phyloP scores from a whole-genome alignment of 2,113 vertebrate species.

The Rhabdomys dilectus region DNA sequence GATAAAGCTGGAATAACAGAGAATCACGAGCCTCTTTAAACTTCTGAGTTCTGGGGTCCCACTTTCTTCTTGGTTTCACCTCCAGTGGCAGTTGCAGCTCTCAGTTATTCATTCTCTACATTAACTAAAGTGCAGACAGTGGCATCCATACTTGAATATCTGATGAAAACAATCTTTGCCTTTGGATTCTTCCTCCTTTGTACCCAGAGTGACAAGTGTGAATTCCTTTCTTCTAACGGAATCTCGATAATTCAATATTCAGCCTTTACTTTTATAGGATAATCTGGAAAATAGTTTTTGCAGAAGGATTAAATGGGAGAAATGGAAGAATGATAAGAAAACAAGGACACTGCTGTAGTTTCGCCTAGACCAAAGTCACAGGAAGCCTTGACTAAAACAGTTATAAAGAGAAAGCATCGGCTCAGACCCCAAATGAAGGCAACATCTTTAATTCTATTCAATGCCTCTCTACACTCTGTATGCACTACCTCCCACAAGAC shows the following conservation, averaged over 20 bases:
- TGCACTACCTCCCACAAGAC: background rate
- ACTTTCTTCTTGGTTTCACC: background rate
- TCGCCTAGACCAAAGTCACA: background rate
- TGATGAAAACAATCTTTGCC: background rate
- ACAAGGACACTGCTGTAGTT: background rate
- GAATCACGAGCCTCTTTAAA: background rate
- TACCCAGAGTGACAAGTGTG: background rate
- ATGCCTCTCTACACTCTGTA: background rate
- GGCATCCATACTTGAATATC: background rate
- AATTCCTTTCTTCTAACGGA: background rate
- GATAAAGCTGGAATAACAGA: background rate
- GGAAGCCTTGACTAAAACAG: background rate
- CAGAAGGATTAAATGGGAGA: background rate
- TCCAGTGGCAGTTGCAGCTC: background rate
- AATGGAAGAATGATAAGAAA: background rate
- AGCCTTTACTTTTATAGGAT: background rate
- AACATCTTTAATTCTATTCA: background rate
- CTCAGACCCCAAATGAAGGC: background rate
- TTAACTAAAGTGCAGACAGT: background rate
- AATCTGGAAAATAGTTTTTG: slow-evolving; percentile 5
- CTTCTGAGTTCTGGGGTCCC: background rate
- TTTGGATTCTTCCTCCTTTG: background rate
- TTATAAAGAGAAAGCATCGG: background rate
- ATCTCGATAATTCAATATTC: background rate
- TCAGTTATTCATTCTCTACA: background rate